These are phyloP conservation scores for Thaumatotibia leucotreta DNA, from an alignment of 1,140 invertebrate genomes.

Conservation along the genomic window DNA sequence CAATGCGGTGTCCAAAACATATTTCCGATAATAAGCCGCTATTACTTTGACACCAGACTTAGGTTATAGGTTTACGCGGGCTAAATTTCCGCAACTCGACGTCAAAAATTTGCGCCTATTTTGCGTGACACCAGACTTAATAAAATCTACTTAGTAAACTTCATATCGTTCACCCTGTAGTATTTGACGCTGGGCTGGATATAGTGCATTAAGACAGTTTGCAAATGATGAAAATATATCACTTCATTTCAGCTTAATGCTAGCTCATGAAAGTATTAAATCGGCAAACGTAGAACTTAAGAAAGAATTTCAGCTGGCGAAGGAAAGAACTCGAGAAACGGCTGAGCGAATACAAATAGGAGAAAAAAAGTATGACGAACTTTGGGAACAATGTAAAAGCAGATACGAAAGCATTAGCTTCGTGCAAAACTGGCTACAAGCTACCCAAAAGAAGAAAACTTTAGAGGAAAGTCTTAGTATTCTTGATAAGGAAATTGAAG, in stretches of 20 bases:
- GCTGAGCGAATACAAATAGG: conserved; percentile 33
- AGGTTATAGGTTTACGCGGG: no score
- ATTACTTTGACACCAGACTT: no score
- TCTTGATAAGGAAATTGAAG: conserved; percentile 29
- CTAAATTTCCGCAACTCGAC: no score
- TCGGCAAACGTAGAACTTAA: conserved; percentile 47
- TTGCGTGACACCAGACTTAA: no score
- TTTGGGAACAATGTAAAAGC: conserved; percentile 46
- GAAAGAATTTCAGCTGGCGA: conserved; percentile 46
- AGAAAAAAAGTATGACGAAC: conserved; percentile 50
- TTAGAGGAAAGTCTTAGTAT: conserved; percentile 30
- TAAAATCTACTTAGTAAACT: no score
- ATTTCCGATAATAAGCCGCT: no score
- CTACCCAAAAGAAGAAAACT: conserved; percentile 27
- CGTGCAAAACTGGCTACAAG: conserved; percentile 39
- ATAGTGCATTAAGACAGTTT: no score
- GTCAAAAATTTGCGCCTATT: no score
- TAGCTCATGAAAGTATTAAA: conserved; percentile 46
- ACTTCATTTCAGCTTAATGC: conserved; percentile 35
- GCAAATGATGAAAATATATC: no score
- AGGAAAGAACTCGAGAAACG: conserved; percentile 37
- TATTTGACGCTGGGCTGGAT: no score
- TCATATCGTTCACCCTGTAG: no score
- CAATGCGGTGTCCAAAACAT: no score
- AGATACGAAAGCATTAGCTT: conserved; percentile 53